Conservation (phyloP, 1,140 invertebrate genomes). For the Theocolax elegans region DNA sequence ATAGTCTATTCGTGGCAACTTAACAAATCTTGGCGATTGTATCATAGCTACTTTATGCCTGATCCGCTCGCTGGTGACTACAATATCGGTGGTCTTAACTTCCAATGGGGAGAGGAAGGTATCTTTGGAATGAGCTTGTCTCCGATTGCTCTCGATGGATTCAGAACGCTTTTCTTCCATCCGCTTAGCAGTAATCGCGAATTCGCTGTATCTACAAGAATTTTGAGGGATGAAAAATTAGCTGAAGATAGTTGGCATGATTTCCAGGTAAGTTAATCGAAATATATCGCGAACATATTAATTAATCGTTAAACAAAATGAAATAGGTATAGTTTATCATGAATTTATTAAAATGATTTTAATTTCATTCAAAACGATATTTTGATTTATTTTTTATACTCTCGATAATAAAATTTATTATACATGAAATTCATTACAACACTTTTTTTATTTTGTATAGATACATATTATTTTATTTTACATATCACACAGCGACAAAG, state of each 20-base stretch:
- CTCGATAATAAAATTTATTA: no score
- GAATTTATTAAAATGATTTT: no score
- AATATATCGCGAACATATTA: no score
- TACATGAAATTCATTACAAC: no score
- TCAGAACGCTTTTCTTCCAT: constrained; percentile 79
- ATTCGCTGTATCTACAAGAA: constrained; percentile 80
- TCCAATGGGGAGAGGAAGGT: constrained; percentile 84
- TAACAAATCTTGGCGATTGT: constrained; percentile 81
- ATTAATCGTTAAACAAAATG: no score
- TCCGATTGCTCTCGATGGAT: constrained; percentile 73
- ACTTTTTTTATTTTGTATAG: no score
- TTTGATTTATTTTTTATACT: no score
- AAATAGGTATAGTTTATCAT: no score
- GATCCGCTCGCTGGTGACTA: constrained; percentile 82
- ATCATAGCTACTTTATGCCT: constrained; percentile 81
- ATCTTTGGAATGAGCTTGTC: constrained; percentile 83
- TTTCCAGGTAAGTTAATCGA: constrained; percentile 66
- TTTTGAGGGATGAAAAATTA: constrained; percentile 75
- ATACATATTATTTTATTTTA: no score
- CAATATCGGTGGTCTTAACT: constrained; percentile 81
- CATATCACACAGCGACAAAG: no score
- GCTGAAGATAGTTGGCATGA: constrained; percentile 78
- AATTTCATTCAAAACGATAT: no score
- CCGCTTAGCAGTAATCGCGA: constrained; percentile 80
- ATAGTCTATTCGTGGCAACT: constrained; percentile 80